A percentile compares a stretch with the other conserved stretches of the same genome.
These are phyloP conservation scores for Pogona vitticeps DNA, from an alignment of 2,113 vertebrate species.

Conservation along the genomic window DNA sequence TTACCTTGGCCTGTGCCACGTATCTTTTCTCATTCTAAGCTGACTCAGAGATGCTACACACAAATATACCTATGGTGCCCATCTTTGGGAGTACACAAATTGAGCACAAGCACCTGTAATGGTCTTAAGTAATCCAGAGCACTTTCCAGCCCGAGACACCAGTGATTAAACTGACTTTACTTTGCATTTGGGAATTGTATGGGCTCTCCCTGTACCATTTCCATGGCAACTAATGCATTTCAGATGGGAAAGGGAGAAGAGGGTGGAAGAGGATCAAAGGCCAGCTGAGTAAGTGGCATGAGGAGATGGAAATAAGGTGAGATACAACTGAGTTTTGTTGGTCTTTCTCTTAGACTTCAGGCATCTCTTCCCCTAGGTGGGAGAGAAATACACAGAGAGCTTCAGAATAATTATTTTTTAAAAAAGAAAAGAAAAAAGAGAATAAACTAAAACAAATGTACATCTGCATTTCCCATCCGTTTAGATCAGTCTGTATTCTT, in stretches of 20 bases:
- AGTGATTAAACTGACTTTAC: slow-evolving; percentile 14
- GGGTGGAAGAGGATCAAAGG: slow-evolving; percentile 39
- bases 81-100: not conserved
- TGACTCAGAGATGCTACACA: not conserved
- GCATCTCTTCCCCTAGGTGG: not conserved
- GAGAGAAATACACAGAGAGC: not conserved
- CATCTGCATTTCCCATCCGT: slow-evolving; percentile 44
- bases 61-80: not conserved
- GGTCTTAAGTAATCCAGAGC: slow-evolving; percentile 17
- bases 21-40: not conserved
- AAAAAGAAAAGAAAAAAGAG: not conserved
- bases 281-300: slow-evolving; percentile 8
- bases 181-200: slow-evolving; percentile 24
- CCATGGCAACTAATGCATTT: slow-evolving; percentile 71
- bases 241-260: slow-evolving; percentile 49
- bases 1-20: not conserved
- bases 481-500: slow-evolving; percentile 37
- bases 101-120: not conserved
- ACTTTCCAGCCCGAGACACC: not conserved
- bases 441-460: not conserved
- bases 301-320: not conserved
- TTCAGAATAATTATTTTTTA: not conserved
- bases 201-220: slow-evolving; percentile 60
- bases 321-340: not conserved
- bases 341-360: not conserved